Evolutionary conservation across 2,113 vertebrate species (phyloP), one percentile per base, ranked within the genome.

Genomic region (Pygoscelis adeliae): DNA sequence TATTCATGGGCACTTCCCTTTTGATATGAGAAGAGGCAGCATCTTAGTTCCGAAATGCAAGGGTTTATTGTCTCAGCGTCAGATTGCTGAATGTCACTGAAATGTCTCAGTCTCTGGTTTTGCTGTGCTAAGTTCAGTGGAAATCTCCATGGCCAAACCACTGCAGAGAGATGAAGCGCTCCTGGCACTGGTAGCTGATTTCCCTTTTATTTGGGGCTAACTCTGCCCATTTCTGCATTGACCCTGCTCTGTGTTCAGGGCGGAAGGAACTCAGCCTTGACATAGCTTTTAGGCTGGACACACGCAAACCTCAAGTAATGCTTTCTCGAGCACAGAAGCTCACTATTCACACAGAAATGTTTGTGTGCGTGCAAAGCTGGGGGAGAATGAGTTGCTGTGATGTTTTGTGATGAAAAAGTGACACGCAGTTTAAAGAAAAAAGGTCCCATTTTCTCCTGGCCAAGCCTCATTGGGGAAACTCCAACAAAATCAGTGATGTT

Each of bases 401-500:
- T 52, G 63, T 83, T 95, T 81, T 93, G 88, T 92, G 89, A 90
- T 47, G 67, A 92, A 93, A 58, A 90, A 81, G 59, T 1, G 52
- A 74, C 12, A 17, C 29, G 21, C 6, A 34, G 72, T 67, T 67
- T 84, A 55, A 83, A 83, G 88, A 36, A 83, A 87, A 96, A 93
- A 83, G 90, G 52, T 86, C 42, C 38, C 22, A 34, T 95, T 95
- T 95, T 97, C 76, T 96, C 67, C 63, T 52, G 79, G 88, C 86
- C 92, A 96, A 94, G 32, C 32, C 20, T 90, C 25, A 44, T 1
- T 93, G 96, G 86, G 85, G 67, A 89, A 92, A 81, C 59, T 90
- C 86, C 95, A 97, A 87, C 25, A 95, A 96, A 96, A 96, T 95
- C 76, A 78, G 65, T 88, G 90, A 34, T 93, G n/a, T 62, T 92